These are phyloP conservation scores for Hoplias malabaricus DNA, from an alignment of 2,113 vertebrate species.

Conservation along the genomic window DNA sequence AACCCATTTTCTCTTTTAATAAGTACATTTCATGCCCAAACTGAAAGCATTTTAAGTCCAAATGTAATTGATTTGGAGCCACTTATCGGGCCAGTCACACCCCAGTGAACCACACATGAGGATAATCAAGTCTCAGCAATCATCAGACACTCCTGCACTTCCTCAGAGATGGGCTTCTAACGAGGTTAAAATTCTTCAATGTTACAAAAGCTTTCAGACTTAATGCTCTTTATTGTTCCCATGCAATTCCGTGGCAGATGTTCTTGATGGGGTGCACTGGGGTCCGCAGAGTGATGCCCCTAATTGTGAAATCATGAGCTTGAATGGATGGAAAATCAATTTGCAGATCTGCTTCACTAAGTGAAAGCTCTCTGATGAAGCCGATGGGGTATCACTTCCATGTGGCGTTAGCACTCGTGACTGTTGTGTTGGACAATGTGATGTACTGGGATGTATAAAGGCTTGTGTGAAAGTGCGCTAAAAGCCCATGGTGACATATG, in stretches of 20 bases:
- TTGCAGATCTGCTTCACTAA: not conserved
- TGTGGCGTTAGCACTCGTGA: not conserved
- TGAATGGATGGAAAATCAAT: not conserved
- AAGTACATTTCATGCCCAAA: not conserved
- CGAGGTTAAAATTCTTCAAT: constrained; percentile 36
- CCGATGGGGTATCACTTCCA: not conserved
- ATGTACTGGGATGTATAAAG: not conserved
- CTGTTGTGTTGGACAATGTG: not conserved
- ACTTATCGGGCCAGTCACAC: constrained; percentile 23
- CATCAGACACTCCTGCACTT: constrained; percentile 29
- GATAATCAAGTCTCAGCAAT: constrained; percentile 27
- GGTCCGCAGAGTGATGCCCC: not conserved
- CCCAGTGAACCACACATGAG: constrained; percentile 19
- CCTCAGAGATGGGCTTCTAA: constrained; percentile 33
- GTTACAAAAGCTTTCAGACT: constrained; percentile 33
- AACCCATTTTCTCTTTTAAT: too few relatives aligned
- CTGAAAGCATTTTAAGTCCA: constrained; percentile 15
- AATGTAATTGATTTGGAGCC: constrained; percentile 33
- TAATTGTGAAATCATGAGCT: constrained; percentile 8
- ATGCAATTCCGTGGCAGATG: constrained; percentile 13
- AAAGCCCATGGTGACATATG: too few relatives aligned
- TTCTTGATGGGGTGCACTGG: not conserved
- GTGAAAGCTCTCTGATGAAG: not conserved
- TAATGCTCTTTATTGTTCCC: constrained; percentile 11
- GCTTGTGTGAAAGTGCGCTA: not conserved